phyloP scores from a whole-genome alignment of 2,888 invertebrate species.

The Ophion obscuratus region DNA sequence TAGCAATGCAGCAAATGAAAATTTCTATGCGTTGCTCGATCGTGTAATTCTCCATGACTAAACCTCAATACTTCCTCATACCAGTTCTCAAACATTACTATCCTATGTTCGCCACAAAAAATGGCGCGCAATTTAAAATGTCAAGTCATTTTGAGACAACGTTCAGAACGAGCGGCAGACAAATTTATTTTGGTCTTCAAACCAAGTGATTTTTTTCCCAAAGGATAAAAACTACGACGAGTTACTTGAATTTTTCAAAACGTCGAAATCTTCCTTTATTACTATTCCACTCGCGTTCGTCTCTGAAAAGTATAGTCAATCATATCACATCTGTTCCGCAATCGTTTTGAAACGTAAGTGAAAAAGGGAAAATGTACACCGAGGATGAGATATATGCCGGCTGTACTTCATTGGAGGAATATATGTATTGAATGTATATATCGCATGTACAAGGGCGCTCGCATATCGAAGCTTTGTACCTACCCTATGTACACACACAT shows the following conservation, averaged over 20 bases:
- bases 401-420: neutral
- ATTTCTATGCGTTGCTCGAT: no score
- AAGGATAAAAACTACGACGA: neutral
- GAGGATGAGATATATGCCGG: neutral
- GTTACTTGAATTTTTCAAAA: neutral
- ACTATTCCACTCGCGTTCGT: neutral
- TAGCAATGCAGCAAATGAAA: no score
- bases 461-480: slow-evolving; percentile 28
- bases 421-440: neutral
- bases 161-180: no score
- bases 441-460: neutral
- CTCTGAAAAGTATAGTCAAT: neutral
- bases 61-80: no score
- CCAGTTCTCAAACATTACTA: no score
- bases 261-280: neutral
- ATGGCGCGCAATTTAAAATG: no score
- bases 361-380: slow-evolving; percentile 3
- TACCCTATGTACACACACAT: neutral
- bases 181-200: no score
- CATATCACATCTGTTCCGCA: neutral
- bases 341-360: slow-evolving; percentile 1
- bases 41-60: no score
- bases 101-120: no score
- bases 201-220: no score
- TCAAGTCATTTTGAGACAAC: no score